A percentile compares a stretch with the other conserved stretches of the same genome.
phyloP scores from a whole-genome alignment of 2,888 invertebrate genomes.

The Ischnura elegans region DNA sequence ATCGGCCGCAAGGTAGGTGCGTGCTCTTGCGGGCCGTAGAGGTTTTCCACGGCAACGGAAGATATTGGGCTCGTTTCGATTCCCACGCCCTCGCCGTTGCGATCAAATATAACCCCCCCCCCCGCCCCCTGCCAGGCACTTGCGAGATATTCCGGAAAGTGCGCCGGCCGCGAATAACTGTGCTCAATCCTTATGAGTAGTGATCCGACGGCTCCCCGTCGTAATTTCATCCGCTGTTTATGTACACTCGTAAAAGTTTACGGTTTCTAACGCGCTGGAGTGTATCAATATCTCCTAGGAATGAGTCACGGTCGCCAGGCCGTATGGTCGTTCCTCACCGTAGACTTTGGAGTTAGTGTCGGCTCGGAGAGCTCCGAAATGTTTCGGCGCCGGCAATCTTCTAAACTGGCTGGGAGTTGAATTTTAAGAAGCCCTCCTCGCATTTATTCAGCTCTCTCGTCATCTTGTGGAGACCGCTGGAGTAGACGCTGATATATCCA shows the following conservation, averaged over 20 bases:
- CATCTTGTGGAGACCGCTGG: too few species aligned
- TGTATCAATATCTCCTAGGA: constrained; percentile 16
- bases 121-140: neutral
- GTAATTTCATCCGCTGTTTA: constrained; percentile 10
- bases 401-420: neutral
- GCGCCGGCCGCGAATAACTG: neutral
- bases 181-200: neutral
- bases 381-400: neutral
- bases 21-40: neutral
- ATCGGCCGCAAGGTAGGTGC: neutral
- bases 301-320: neutral
- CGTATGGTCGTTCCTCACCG: neutral
- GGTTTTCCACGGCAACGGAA: neutral
- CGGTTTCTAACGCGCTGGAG: neutral
- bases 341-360: neutral
- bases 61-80: neutral
- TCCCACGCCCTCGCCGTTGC: neutral
- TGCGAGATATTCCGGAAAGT: neutral
- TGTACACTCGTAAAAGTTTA: constrained; percentile 25
- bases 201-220: neutral
- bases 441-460: too few species aligned
- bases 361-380: neutral
- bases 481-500: neutral
- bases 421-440: neutral
- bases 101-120: constrained; percentile 4